Percentiles rank a stretch among this genome's conserved stretches.
Conservation (phyloP, 2,113 vertebrate genomes). For the Numenius arquata region DNA sequence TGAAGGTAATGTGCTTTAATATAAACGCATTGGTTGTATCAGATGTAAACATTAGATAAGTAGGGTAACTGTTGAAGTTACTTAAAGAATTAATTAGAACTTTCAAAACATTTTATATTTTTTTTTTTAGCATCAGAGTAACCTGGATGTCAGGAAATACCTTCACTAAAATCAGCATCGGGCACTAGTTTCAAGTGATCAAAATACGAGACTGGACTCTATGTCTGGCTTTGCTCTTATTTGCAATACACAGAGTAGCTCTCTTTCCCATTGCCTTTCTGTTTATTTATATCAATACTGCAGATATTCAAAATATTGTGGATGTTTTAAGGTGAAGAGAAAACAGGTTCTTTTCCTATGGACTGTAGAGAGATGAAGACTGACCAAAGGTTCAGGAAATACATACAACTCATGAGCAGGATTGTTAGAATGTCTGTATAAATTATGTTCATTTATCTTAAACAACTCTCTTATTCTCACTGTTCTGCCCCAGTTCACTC, state of each 20-base stretch:
- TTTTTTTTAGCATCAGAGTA: neutral
- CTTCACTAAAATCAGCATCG: neutral
- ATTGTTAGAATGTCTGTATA: neutral
- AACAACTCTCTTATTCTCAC: neutral
- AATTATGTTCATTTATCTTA: neutral
- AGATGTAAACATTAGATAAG: conserved; percentile 33
- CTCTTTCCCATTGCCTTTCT: neutral
- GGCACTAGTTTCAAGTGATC: neutral
- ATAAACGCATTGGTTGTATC: conserved; percentile 17
- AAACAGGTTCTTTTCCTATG: neutral
- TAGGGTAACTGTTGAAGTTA: conserved; percentile 13
- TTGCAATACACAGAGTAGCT: neutral
- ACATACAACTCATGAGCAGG: neutral
- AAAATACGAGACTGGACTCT: neutral
- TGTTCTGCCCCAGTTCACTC: neutral
- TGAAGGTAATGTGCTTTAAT: conserved; percentile 47
- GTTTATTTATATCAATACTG: neutral
- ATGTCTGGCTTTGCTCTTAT: neutral
- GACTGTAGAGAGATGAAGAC: neutral
- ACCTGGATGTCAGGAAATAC: neutral
- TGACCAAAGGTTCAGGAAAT: neutral
- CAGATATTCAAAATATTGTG: neutral
- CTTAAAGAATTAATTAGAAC: conserved; percentile 6
- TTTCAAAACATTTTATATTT: neutral
- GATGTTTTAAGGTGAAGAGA: neutral